A percentile compares a stretch with the other conserved stretches of the same genome.
These are phyloP conservation scores for Phaonia tiefii DNA, from an alignment of 2,888 invertebrate genomes.

Conservation along the genomic window DNA sequence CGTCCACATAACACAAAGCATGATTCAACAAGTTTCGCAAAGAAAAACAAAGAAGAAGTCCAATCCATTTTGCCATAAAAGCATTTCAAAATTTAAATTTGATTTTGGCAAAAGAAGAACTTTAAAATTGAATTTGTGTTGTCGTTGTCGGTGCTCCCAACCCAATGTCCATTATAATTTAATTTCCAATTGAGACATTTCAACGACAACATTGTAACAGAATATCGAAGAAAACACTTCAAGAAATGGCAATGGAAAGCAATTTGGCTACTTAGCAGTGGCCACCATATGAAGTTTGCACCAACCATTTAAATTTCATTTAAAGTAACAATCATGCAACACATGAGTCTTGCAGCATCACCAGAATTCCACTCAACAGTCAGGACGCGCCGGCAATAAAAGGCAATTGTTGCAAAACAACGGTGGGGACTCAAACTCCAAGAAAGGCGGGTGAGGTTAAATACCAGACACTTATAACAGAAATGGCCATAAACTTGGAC, in stretches of 20 bases:
- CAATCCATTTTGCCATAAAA: background rate
- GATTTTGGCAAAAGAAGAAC: background rate
- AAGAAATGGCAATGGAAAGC: conserved; percentile 21
- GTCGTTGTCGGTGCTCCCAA: conserved; percentile 3
- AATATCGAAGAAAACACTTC: no score
- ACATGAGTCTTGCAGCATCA: conserved; percentile 45
- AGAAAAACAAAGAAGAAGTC: background rate
- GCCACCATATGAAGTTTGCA: conserved; percentile 26
- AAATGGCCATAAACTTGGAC: conserved; percentile 61
- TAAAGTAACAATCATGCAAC: conserved; percentile 56
- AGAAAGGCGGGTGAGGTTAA: background rate
- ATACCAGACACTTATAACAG: conserved; percentile 48
- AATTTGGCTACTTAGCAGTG: conserved; percentile 31
- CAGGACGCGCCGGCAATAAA: conserved; percentile 39
- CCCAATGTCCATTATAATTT: conserved; percentile 41
- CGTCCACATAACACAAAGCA: conserved; percentile 39
- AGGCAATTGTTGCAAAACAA: conserved; percentile 35
- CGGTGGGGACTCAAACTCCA: background rate
- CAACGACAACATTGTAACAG: background rate
- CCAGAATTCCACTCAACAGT: conserved; percentile 13
- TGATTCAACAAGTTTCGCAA: conserved; percentile 61
- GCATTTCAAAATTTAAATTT: conserved; percentile 37
- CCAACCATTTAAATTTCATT: conserved; percentile 49
- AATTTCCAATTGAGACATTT: conserved; percentile 56
- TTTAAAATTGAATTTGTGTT: conserved; percentile 25